phyloP scores from a whole-genome alignment of 2,113 vertebrate species.

The Aspiorhynchus laticeps region DNA sequence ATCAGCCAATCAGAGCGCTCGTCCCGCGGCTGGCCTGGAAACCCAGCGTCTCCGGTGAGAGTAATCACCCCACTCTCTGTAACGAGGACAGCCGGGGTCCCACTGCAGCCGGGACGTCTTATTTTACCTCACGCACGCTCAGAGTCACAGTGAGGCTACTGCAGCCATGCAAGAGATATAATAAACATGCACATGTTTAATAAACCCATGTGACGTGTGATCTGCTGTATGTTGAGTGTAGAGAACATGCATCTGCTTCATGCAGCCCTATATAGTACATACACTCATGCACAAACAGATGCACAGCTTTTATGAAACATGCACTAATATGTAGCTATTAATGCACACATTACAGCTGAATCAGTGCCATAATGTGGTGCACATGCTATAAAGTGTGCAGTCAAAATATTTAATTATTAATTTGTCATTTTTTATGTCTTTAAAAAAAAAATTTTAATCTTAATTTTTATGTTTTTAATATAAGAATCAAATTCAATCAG shows the following conservation, averaged over 20 bases:
- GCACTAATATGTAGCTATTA: not conserved
- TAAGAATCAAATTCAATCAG: no score
- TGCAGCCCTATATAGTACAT: not conserved
- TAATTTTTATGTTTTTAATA: no score
- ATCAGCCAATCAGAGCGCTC: conserved; percentile 41
- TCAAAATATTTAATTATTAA: no score
- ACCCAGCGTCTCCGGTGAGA: conserved; percentile 43
- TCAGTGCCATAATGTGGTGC: no score
- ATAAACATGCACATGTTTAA: not conserved
- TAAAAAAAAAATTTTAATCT: no score
- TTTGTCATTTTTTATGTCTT: no score
- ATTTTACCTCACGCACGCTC: conserved; percentile 66
- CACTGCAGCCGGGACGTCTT: conserved; percentile 53
- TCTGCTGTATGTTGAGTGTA: not conserved
- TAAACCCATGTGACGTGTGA: not conserved
- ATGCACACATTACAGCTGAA: not conserved
- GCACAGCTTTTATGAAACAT: not conserved
- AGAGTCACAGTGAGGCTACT: conserved; percentile 31
- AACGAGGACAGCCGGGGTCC: conserved; percentile 64
- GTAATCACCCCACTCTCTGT: conserved; percentile 24
- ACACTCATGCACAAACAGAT: not conserved
- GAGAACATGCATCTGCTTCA: not conserved
- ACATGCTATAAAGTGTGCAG: no score
- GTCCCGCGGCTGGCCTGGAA: conserved; percentile 63
- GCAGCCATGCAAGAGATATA: not conserved